Conservation (phyloP, 2,113 vertebrate genomes). For the human (Homo sapiens) region GRCh38 chr5:107950501-107951000, state of each 20-base stretch:
- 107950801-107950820: slow-evolving; percentile 73
- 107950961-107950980: slow-evolving; percentile 63
- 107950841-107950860: slow-evolving; percentile 62
- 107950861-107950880: slow-evolving; percentile 71
- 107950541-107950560: neutral
- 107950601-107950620: slow-evolving; percentile 54
- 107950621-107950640: slow-evolving; percentile 61
- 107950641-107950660: slow-evolving; percentile 73
- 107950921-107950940: slow-evolving; percentile 70
- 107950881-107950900: slow-evolving; percentile 71
- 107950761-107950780: slow-evolving; percentile 74
- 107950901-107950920: slow-evolving; percentile 62
- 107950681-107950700: slow-evolving; percentile 72
- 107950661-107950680: slow-evolving; percentile 74
- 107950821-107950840: slow-evolving; percentile 69
- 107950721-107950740: slow-evolving; percentile 73
- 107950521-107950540: neutral
- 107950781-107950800: slow-evolving; percentile 77
- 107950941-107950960: slow-evolving; percentile 66
- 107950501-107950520: neutral
- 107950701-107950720: slow-evolving; percentile 79
- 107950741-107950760: slow-evolving; percentile 76
- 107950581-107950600: neutral
- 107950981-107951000: slow-evolving; percentile 55
- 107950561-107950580: neutral